Conservation (phyloP, 92 coral and sea anemone genomes). For the Phenganax marumi region DNA sequence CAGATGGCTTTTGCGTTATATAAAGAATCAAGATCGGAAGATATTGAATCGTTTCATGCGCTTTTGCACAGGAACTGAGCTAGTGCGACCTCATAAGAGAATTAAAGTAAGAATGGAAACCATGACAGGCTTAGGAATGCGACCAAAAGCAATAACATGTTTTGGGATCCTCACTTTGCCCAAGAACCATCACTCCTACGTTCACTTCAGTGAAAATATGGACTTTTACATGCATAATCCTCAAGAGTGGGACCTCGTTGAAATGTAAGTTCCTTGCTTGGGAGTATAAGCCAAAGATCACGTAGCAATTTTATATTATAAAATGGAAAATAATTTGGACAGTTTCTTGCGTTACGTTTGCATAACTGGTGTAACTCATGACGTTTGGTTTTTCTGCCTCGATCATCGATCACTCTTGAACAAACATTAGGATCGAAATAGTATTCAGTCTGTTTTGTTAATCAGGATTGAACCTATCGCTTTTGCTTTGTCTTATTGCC, state of each 20-base stretch:
- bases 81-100: constrained; percentile 38
- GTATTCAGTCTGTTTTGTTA: too few species aligned
- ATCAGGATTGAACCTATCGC: too few species aligned
- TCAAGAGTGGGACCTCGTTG: constrained; percentile 37
- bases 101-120: constrained; percentile 53
- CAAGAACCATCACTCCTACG: constrained; percentile 22
- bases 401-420: too few species aligned
- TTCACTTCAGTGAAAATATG: constrained; percentile 28
- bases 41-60: constrained; percentile 59
- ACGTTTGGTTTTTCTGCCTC: too few species aligned
- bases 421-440: too few species aligned
- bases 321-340: neutral
- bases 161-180: constrained; percentile 38
- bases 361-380: too few species aligned
- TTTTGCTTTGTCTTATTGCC: too few species aligned
- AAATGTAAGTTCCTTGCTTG: neutral
- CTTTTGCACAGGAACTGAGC: constrained; percentile 63
- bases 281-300: neutral
- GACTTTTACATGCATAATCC: constrained; percentile 40
- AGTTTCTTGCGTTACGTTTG: too few species aligned
- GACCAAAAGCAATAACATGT: constrained; percentile 43
- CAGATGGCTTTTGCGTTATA: constrained; percentile 58
- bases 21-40: constrained; percentile 51
- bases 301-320: neutral
- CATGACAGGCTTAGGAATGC: constrained; percentile 40